Evolutionary conservation across 2,113 vertebrate species (phyloP).

Genomic region (Opisthocomus hoazin): DNA sequence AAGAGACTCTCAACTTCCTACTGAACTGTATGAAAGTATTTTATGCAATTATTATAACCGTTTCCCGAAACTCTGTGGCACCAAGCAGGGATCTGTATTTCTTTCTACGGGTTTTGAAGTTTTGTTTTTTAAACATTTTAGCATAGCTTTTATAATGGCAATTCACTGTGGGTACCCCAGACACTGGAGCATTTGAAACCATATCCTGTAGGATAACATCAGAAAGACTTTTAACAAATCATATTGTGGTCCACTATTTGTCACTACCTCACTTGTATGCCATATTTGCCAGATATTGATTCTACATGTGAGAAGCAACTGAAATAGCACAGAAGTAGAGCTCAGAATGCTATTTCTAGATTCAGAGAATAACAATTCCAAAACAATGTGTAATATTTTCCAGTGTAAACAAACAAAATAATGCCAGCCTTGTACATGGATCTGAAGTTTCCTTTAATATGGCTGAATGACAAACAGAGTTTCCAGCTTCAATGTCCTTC

Average conservation of each 20-base stretch:
- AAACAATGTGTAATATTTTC: background rate
- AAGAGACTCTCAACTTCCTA: background rate
- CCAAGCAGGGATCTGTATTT: background rate
- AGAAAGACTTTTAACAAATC: background rate
- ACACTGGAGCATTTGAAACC: background rate
- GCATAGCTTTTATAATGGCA: background rate
- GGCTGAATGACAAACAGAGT: background rate
- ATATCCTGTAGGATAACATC: background rate
- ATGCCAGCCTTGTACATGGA: background rate
- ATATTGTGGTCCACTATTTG: background rate
- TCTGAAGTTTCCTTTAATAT: background rate
- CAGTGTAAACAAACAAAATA: background rate
- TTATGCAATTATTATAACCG: background rate
- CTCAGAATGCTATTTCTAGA: background rate
- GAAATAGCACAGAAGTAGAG: background rate
- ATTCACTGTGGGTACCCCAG: background rate
- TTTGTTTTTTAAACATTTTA: background rate
- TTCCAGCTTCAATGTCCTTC: background rate
- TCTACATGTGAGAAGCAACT: background rate
- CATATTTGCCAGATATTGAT: slow-evolving; percentile 28
- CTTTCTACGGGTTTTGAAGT: background rate
- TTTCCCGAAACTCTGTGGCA: background rate
- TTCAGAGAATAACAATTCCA: background rate
- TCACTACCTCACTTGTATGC: background rate
- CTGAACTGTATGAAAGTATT: background rate